Conservation (phyloP, 2,888 invertebrate species). For the Xylota sylvarum region DNA sequence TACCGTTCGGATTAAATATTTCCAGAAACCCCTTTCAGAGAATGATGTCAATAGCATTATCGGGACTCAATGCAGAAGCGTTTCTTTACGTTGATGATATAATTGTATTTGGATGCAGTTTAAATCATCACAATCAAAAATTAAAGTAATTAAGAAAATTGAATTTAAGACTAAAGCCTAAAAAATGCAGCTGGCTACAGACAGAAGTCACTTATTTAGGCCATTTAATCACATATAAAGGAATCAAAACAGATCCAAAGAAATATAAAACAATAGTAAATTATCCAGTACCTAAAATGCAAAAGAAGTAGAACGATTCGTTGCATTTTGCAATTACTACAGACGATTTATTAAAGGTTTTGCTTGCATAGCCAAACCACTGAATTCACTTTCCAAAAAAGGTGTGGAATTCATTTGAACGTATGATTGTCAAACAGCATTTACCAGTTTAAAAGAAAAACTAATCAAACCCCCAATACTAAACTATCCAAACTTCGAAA, state of each 20-base stretch:
- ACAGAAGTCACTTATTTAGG: neutral
- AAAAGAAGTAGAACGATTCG: too few species aligned
- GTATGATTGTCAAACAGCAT: neutral
- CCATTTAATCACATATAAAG: neutral
- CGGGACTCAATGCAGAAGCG: too few species aligned
- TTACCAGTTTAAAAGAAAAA: neutral
- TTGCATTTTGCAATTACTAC: constrained; percentile 1
- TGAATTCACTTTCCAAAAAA: too few species aligned
- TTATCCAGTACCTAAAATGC: neutral
- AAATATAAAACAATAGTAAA: neutral
- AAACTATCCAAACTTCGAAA: neutral
- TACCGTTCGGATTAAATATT: neutral
- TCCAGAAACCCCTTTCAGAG: neutral
- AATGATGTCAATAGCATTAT: neutral
- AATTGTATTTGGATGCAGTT: too few species aligned
- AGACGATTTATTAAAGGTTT: neutral
- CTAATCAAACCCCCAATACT: neutral
- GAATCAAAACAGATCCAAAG: neutral
- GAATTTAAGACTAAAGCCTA: neutral
- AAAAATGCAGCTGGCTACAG: neutral
- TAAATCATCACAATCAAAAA: too few species aligned
- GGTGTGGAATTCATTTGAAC: neutral
- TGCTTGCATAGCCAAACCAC: too few species aligned
- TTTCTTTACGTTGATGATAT: too few species aligned
- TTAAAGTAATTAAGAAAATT: too few species aligned